Evolutionary conservation across 2,888 invertebrate species (phyloP), one percentile per base, ranked within the genome.

Genomic region (Thera britannica): DNA sequence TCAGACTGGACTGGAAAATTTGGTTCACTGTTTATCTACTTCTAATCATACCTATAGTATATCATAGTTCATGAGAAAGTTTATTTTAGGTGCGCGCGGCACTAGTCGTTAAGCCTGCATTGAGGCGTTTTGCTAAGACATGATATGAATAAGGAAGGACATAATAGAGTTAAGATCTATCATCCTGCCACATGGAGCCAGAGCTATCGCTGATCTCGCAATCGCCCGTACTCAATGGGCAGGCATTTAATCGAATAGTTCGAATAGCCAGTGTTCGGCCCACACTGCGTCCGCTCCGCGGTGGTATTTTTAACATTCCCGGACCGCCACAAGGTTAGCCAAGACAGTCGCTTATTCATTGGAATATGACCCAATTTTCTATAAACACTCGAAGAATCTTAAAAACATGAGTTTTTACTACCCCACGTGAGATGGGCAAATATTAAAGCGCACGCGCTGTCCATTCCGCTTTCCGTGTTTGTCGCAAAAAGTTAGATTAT

Each of bases 221-320:
- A 58, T 55, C 57, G 60, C 38, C 56, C 49, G 62, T 75, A 70
- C 73, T 72, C 63, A 61, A 72, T 73, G 68, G 68, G 70, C 74
- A 73, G 66, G 73, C 74, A 75, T 81, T 83, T 84, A 79, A 84
- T 87, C 79, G 80, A 84, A 86, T 85, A 84, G 80, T 86, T 83
- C 77, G 77, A 83, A 84, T 85, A 79, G 62, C 75, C 72, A 69
- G 75, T 76, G 77, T 76, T 76, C 81, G 82, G 77, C 78, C 78
- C 79, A 82, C 84, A 82, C 83, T 67, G 83, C 81, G 86, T 83
- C 81, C 80, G 85, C 79, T 79, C 81, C 84, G 86, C 88, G 84
- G 84, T 80, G 91, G 92, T 93, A 93, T 93, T 93, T 93, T 92
- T 93, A 93, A 93, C 93, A 93, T 93, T 92, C 93, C 90, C 93